These are phyloP conservation scores for Choreutis nemorana DNA, from an alignment of 2,888 invertebrate genomes.

Conservation along the genomic window DNA sequence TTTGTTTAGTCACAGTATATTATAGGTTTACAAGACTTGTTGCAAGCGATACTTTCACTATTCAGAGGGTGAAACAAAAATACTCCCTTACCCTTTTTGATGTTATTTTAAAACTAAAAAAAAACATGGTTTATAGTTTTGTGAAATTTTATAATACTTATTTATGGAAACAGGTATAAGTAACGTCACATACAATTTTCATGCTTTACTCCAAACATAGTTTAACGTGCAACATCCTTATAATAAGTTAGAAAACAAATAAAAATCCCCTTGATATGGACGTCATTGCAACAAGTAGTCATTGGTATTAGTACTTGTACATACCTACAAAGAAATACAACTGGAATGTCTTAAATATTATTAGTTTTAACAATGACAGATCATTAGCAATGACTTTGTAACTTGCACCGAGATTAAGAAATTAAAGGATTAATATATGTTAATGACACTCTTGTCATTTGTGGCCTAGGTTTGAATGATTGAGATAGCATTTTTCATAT, in stretches of 20 bases:
- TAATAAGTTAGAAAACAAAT: slow-evolving; percentile 7
- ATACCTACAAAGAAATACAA: too few relatives aligned
- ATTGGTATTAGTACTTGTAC: slow-evolving; percentile 28
- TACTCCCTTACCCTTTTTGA: slow-evolving; percentile 6
- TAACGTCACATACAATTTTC: not conserved
- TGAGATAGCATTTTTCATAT: too few relatives aligned
- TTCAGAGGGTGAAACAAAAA: slow-evolving; percentile 1
- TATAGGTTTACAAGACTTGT: not conserved
- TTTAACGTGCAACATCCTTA: slow-evolving; percentile 1
- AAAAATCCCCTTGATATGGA: slow-evolving; percentile 29
- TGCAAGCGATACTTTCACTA: not conserved
- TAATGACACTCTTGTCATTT: too few relatives aligned
- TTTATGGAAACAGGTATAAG: not conserved
- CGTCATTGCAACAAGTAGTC: slow-evolving; percentile 57
- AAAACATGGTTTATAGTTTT: slow-evolving; percentile 1
- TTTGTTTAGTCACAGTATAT: too few relatives aligned
- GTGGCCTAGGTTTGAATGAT: too few relatives aligned
- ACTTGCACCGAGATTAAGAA: slow-evolving; percentile 24
- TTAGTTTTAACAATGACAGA: slow-evolving; percentile 37
- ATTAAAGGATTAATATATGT: too few relatives aligned
- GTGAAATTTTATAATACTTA: not conserved
- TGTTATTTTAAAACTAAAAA: slow-evolving; percentile 6
- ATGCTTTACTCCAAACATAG: not conserved
- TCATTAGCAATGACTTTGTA: slow-evolving; percentile 47
- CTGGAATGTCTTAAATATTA: not conserved